Base-by-base conservation (phyloP, 2,888 invertebrate genomes). In the Clivina fossor region DNA sequence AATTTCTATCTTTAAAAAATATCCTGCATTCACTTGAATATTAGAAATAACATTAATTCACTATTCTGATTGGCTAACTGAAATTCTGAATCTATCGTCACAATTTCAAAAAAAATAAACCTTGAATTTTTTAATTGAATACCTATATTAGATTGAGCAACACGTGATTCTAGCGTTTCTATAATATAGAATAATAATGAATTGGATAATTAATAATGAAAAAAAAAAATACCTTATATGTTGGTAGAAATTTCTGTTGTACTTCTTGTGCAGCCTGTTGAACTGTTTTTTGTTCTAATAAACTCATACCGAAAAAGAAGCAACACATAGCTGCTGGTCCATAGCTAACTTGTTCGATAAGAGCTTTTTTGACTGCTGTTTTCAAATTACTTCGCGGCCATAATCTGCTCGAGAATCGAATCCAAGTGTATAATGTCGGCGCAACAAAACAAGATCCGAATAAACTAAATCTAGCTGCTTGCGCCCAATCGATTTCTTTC, bases 371-470 rank as follows among this genome's bases (percentile, higher is more conserved):
- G 8, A 90, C 67, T 9, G 87, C 88, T 59, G 83, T 83, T 68
- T 78, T 80, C 32, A 91, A 67, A 56, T 83, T 80, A 58, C 78
- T 82, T 43, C 82, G 82, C 16, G 91, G 91, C 86, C 89, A 90
- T 71, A 90, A 76, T 47, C 79, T 77, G 63, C 82, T 83, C n/a
- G 89, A 86, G 46, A 89, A 71, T 68, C 83, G 84, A 40, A 93
- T 76, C 91, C 91, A 91, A 53, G 81, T 80, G 66, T 88, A 90
- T 0, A 91, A 73, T 3, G 88, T 88, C 9, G 91, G 91, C 1
- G 90, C 91, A 15, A 88, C 88, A 71, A 86, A 89, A 41, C 86
- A 80, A 5, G 86, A 83, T n/a, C 90, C 91, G 71, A 87, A 90
- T 44, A 90, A 66, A 65, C 88, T 84, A 74, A 86, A 92, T 58